phyloP scores from a whole-genome alignment of 2,888 invertebrate species.

The Drosophila pegasa region DNA sequence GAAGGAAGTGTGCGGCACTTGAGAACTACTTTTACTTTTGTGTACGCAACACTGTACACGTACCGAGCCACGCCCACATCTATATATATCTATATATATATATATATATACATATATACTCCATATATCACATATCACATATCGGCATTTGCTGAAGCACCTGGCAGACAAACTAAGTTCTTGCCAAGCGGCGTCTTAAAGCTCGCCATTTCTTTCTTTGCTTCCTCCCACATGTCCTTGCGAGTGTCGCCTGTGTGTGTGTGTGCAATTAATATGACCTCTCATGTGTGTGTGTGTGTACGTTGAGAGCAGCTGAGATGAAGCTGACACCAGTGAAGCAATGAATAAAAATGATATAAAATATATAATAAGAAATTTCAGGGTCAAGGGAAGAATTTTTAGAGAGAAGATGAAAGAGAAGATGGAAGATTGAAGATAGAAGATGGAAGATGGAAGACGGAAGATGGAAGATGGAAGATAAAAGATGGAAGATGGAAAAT shows the following conservation, averaged over 20 bases:
- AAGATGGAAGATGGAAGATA: neutral
- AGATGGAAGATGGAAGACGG: neutral
- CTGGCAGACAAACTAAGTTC: slow-evolving; percentile 49
- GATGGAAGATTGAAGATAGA: neutral
- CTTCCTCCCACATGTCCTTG: slow-evolving; percentile 38
- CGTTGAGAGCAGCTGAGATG: slow-evolving; percentile 20
- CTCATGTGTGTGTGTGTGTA: slow-evolving; percentile 28
- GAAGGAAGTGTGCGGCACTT: slow-evolving; percentile 72
- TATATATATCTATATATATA: neutral
- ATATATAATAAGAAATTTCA: slow-evolving; percentile 21
- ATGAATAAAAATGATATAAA: slow-evolving; percentile 5
- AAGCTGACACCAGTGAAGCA: slow-evolving; percentile 16
- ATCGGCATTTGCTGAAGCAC: slow-evolving; percentile 54
- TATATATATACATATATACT: neutral
- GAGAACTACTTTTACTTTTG: slow-evolving; percentile 79
- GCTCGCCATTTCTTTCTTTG: slow-evolving; percentile 16
- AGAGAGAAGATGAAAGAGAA: too few species aligned
- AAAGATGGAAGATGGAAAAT: neutral
- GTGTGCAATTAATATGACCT: slow-evolving; percentile 52
- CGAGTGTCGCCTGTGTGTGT: neutral
- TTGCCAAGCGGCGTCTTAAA: slow-evolving; percentile 28
- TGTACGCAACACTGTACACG: slow-evolving; percentile 67
- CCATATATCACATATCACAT: slow-evolving; percentile 15
- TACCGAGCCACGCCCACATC: slow-evolving; percentile 24
- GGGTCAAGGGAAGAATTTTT: slow-evolving; percentile 26